These are phyloP conservation scores for Morone saxatilis DNA, from an alignment of 2,113 vertebrate genomes.

Conservation along the genomic window DNA sequence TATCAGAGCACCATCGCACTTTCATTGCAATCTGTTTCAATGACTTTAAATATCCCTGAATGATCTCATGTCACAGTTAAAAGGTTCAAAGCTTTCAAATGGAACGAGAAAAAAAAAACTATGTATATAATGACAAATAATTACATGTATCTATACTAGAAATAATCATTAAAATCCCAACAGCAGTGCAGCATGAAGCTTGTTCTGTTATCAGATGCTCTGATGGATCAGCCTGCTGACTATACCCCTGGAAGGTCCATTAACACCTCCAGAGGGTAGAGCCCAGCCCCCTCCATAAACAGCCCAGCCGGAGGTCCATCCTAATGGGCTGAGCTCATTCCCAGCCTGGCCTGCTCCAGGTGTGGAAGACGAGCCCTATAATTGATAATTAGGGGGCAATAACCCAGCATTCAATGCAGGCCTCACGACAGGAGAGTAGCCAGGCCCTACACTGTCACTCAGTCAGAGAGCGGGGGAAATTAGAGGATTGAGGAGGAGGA, in stretches of 20 bases:
- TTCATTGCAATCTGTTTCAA: neutral
- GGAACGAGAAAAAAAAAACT: neutral
- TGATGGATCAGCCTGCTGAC: conserved; percentile 58
- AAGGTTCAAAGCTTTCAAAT: neutral
- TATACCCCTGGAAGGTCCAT: conserved; percentile 75
- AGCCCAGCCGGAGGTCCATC: conserved; percentile 75
- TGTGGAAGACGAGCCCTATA: conserved; percentile 79
- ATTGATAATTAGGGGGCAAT: conserved; percentile 88
- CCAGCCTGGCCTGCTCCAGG: conserved; percentile 82
- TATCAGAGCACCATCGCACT: neutral
- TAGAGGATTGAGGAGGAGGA: conserved; percentile 44
- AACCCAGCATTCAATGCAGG: conserved; percentile 73
- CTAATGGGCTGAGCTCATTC: conserved; percentile 84
- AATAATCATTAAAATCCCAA: neutral
- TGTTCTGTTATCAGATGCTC: conserved; percentile 41
- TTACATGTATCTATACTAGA: neutral
- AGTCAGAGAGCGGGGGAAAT: conserved; percentile 43
- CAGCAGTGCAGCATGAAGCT: conserved; percentile 33
- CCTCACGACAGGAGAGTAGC: conserved; percentile 73
- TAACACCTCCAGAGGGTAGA: conserved; percentile 77
- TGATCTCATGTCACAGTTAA: neutral
- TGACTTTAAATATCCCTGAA: neutral
- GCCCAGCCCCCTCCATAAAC: conserved; percentile 80
- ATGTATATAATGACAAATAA: neutral
- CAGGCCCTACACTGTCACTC: conserved; percentile 71